phyloP scores from a whole-genome alignment of 2,113 vertebrate genomes.

The Lethenteron reissneri region DNA sequence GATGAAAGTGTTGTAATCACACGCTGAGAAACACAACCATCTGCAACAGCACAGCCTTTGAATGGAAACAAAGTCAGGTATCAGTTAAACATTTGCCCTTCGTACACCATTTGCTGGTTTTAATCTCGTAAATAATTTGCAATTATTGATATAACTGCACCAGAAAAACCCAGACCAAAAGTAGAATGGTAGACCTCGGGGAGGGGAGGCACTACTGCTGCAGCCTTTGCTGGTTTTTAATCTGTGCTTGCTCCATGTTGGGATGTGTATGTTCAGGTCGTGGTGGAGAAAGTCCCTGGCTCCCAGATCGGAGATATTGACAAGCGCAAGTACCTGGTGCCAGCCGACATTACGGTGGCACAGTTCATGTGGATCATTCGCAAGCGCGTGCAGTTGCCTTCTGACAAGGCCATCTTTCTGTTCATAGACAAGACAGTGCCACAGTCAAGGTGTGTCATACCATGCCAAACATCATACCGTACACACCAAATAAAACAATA shows the following conservation, averaged over 20 bases:
- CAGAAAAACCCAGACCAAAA: not conserved
- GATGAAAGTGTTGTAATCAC: too few species aligned
- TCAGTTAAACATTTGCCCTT: not conserved
- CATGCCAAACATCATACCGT: not conserved
- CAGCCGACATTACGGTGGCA: constrained; percentile 91
- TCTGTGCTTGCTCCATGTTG: not conserved
- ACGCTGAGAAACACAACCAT: too few species aligned
- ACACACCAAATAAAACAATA: not conserved
- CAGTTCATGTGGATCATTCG: constrained; percentile 99
- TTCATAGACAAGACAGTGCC: constrained; percentile 97
- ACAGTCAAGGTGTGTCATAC: constrained; percentile 63
- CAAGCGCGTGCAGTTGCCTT: constrained; percentile 93
- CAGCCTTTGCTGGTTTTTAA: not conserved
- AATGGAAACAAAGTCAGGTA: too few species aligned
- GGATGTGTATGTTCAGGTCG: constrained; percentile 36
- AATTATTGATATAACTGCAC: not conserved
- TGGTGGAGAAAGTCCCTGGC: constrained; percentile 93
- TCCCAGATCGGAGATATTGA: constrained; percentile 96
- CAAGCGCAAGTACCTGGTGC: constrained; percentile 95
- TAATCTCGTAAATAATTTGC: not conserved
- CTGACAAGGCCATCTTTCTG: constrained; percentile 97
- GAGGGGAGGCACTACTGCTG: not conserved
- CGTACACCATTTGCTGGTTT: not conserved
- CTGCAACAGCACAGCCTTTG: too few species aligned
- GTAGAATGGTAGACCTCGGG: not conserved